A percentile compares a stretch with the other conserved stretches of the same genome.
Evolutionary conservation across 92 coral and sea anemone species (phyloP).

Genomic region (Porites lobata): DNA sequence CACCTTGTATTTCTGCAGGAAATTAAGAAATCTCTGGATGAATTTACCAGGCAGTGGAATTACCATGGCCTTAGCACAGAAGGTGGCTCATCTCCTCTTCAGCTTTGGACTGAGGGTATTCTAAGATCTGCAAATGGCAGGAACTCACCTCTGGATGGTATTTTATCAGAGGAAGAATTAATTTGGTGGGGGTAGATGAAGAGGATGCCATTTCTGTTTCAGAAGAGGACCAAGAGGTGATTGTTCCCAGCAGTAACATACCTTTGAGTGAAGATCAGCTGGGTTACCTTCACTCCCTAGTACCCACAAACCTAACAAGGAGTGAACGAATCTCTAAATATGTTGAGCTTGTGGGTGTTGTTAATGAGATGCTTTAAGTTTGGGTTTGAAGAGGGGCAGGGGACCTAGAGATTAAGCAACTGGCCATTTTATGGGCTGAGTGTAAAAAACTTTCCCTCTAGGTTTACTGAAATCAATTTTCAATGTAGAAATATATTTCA

Average conservation of each 20-base stretch:
- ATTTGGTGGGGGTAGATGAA: constrained; percentile 43
- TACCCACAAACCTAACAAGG: constrained; percentile 29
- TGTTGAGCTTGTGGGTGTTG: constrained; percentile 48
- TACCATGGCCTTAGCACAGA: constrained; percentile 69
- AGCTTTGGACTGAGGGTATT: constrained; percentile 71
- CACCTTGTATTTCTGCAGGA: constrained; percentile 45
- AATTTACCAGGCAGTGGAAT: constrained; percentile 59
- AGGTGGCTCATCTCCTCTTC: constrained; percentile 61
- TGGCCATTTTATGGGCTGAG: background rate
- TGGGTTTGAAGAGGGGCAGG: background rate
- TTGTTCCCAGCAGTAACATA: constrained; percentile 46
- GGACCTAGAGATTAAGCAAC: background rate
- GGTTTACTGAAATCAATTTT: constrained; percentile 17
- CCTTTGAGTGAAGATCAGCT: constrained; percentile 41
- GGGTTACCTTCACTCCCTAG: constrained; percentile 39
- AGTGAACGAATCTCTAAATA: constrained; percentile 45
- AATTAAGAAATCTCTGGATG: constrained; percentile 58
- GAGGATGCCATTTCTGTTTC: constrained; percentile 4
- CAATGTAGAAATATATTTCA: background rate
- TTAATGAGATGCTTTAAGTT: constrained; percentile 46
- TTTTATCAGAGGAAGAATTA: constrained; percentile 63
- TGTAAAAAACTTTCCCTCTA: background rate
- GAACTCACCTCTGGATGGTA: too few species aligned
- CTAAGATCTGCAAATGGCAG: constrained; percentile 55
- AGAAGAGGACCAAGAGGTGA: constrained; percentile 49